These are phyloP conservation scores for Cabera pusaria DNA, from an alignment of 2,888 invertebrate species.

Conservation along the genomic window DNA sequence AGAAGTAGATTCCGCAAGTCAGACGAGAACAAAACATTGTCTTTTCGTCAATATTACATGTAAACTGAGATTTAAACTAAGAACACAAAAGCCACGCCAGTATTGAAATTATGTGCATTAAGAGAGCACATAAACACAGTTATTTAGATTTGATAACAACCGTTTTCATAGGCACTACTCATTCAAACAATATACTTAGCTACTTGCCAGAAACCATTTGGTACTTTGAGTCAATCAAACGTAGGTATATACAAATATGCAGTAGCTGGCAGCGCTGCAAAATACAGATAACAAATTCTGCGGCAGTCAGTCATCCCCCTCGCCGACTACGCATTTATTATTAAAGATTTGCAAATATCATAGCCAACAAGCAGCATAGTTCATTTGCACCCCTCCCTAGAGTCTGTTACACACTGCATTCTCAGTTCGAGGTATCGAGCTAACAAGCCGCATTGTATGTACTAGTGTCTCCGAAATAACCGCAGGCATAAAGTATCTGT, in stretches of 20 bases:
- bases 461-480: constrained; percentile 41
- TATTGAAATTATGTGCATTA: no score
- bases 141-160: no score
- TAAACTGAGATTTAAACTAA: no score
- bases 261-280: constrained; percentile 43
- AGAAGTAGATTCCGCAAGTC: no score
- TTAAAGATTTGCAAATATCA: constrained; percentile 70
- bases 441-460: constrained; percentile 38
- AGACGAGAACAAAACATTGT: no score
- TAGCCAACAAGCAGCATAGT: constrained; percentile 39
- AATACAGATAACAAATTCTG: constrained; percentile 54
- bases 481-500: constrained; percentile 52
- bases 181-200: no score
- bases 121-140: no score
- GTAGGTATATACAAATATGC: constrained; percentile 28
- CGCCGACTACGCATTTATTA: constrained; percentile 61
- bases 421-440: constrained; percentile 35
- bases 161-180: no score
- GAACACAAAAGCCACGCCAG: no score
- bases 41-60: no score
- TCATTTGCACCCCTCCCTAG: constrained; percentile 52
- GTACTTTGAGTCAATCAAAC: no score
- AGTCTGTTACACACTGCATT: constrained; percentile 42
- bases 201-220: no score
- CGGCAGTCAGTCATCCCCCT: constrained; percentile 42